Conservation (phyloP, 2,888 invertebrate species). For the Drosophila phalerata region DNA sequence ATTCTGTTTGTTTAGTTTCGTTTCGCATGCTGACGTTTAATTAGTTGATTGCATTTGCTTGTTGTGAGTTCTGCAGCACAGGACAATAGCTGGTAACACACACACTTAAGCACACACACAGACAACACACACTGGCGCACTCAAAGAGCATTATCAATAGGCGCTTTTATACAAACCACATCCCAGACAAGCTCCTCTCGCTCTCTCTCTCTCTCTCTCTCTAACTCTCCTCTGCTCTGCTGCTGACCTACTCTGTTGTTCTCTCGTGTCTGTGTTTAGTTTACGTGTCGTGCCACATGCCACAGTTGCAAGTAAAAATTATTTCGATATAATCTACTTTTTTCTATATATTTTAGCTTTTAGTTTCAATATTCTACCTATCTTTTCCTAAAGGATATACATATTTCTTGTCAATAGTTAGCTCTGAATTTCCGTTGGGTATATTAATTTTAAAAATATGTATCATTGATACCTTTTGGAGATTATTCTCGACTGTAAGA, state of each 20-base stretch:
- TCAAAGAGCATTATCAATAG: slow-evolving; percentile 18
- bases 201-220: background rate
- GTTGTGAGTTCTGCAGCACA: slow-evolving; percentile 36
- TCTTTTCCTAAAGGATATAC: background rate
- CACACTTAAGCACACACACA: background rate
- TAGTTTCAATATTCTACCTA: background rate
- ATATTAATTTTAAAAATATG: background rate
- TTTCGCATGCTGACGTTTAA: slow-evolving; percentile 66
- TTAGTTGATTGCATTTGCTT: slow-evolving; percentile 71
- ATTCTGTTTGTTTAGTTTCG: slow-evolving; percentile 15
- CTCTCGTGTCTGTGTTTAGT: slow-evolving; percentile 14
- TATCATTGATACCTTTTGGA: too few relatives aligned
- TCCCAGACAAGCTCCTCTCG: background rate
- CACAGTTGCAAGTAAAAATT: slow-evolving; percentile 6
- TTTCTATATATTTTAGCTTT: background rate
- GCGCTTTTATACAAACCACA: slow-evolving; percentile 8
- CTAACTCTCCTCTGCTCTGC: background rate
- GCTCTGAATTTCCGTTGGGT: background rate
- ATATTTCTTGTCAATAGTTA: background rate
- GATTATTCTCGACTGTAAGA: too few relatives aligned
- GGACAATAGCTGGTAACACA: slow-evolving; percentile 41
- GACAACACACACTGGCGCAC: background rate
- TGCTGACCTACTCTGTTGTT: slow-evolving; percentile 5
- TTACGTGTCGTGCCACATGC: slow-evolving; percentile 13
- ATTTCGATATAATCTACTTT: slow-evolving; percentile 4